These are phyloP conservation scores for Anableps anableps DNA, from an alignment of 2,797 vertebrate genomes.

Conservation along the genomic window DNA sequence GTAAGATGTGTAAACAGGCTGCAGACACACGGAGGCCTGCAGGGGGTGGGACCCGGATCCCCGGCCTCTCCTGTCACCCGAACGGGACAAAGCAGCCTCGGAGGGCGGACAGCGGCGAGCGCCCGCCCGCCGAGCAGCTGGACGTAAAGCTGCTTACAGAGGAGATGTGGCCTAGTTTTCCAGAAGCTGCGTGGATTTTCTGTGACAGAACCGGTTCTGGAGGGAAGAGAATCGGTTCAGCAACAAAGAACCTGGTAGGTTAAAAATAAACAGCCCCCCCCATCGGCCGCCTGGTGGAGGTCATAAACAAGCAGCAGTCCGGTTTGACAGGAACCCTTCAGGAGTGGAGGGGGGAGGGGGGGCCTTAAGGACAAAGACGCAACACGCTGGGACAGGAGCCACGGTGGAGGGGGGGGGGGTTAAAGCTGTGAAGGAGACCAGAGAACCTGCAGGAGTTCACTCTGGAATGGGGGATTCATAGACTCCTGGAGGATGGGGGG, in stretches of 20 bases:
- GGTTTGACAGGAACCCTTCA: not conserved
- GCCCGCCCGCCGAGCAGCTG: not conserved
- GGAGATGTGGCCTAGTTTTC: conserved; percentile 4
- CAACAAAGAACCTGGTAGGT: not conserved
- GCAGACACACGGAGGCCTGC: conserved; percentile 20
- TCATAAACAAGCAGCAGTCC: conserved; percentile 14
- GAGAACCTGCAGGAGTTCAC: no score
- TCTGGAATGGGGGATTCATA: no score
- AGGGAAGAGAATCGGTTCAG: not conserved
- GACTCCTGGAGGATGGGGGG: no score
- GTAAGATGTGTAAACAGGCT: conserved; percentile 17
- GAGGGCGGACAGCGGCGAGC: not conserved
- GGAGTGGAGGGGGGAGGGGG: not conserved
- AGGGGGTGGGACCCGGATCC: conserved; percentile 21
- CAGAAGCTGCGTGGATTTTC: not conserved
- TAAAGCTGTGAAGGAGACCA: no score
- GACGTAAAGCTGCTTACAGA: not conserved
- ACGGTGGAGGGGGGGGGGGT: no score
- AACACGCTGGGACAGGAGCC: not conserved
- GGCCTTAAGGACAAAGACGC: not conserved
- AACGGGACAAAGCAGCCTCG: conserved; percentile 2
- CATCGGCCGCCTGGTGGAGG: not conserved
- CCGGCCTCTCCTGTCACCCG: not conserved
- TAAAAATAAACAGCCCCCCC: conserved; percentile 3
- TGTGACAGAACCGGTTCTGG: conserved; percentile 21